These are phyloP conservation scores for Crocallis elinguaria DNA, from an alignment of 2,888 invertebrate species.

Conservation along the genomic window DNA sequence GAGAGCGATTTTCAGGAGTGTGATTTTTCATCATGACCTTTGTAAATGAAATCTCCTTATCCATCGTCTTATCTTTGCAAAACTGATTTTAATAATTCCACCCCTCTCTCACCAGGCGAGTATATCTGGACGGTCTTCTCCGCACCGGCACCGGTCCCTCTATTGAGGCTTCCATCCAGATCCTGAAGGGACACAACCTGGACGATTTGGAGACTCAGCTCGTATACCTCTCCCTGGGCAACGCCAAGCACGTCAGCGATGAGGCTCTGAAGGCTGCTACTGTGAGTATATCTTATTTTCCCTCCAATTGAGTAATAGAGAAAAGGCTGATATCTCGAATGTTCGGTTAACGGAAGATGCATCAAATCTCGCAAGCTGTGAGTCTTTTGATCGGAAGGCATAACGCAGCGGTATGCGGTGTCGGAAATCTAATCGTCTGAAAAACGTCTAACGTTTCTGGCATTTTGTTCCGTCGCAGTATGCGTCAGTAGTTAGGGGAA, in stretches of 20 bases:
- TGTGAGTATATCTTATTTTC: constrained; percentile 65
- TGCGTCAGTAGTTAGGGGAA: no score
- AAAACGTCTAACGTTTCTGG: no score
- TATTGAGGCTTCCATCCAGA: constrained; percentile 87
- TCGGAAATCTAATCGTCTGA: no score
- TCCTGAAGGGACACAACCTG: constrained; percentile 88
- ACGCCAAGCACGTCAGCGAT: constrained; percentile 87
- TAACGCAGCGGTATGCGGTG: no score
- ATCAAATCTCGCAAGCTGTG: no score
- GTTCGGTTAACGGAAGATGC: no score
- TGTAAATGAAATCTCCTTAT: no score
- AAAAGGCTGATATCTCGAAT: not conserved
- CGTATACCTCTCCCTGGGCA: constrained; percentile 88
- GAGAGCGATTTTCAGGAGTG: no score
- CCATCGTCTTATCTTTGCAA: no score
- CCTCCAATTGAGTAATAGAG: not conserved
- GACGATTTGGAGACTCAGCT: constrained; percentile 82
- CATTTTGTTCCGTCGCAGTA: no score
- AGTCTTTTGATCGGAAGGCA: no score
- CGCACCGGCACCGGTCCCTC: constrained; percentile 91
- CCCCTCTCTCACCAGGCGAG: constrained; percentile 77
- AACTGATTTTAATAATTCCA: not conserved
- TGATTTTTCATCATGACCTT: no score
- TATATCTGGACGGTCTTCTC: constrained; percentile 92
- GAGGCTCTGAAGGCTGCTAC: constrained; percentile 86